Conservation (phyloP, 2,797 vertebrate species). For the Poecilia wingei region DNA sequence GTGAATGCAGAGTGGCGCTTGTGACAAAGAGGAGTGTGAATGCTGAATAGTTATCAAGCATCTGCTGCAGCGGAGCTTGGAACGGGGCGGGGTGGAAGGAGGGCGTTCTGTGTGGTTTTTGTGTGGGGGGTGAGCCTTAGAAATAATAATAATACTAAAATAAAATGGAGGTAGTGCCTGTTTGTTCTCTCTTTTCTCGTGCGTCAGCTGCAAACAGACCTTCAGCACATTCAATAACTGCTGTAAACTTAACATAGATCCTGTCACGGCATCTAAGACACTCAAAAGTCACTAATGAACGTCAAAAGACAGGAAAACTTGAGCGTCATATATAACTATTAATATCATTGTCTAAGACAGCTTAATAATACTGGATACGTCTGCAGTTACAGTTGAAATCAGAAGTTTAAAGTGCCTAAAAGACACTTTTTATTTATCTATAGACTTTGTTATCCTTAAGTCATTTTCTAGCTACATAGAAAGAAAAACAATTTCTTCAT, state of each 20-base stretch:
- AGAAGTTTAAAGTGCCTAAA: neutral
- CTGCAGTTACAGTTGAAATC: neutral
- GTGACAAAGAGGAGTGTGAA: conserved; percentile 67
- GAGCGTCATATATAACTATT: neutral
- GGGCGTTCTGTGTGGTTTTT: conserved; percentile 31
- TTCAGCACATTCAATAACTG: conserved; percentile 19
- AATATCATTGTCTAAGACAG: neutral
- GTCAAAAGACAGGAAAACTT: neutral
- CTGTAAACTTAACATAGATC: conserved; percentile 15
- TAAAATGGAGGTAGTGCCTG: conserved; percentile 20
- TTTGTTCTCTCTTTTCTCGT: conserved; percentile 53
- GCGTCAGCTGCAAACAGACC: conserved; percentile 44
- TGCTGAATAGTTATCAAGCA: conserved; percentile 75
- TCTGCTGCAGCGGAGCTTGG: conserved; percentile 66
- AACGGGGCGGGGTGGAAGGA: conserved; percentile 25
- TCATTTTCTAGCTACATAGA: neutral
- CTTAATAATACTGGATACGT: neutral
- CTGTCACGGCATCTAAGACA: neutral
- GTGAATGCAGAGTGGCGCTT: conserved; percentile 65
- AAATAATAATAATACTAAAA: conserved; percentile 14
- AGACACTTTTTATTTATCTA: neutral
- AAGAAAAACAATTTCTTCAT: neutral
- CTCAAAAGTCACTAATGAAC: conserved; percentile 14
- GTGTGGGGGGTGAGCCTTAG: conserved; percentile 34
- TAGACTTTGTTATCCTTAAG: neutral